phyloP scores from a whole-genome alignment of 2,113 vertebrate species.

The Ariopsis seemanni region DNA sequence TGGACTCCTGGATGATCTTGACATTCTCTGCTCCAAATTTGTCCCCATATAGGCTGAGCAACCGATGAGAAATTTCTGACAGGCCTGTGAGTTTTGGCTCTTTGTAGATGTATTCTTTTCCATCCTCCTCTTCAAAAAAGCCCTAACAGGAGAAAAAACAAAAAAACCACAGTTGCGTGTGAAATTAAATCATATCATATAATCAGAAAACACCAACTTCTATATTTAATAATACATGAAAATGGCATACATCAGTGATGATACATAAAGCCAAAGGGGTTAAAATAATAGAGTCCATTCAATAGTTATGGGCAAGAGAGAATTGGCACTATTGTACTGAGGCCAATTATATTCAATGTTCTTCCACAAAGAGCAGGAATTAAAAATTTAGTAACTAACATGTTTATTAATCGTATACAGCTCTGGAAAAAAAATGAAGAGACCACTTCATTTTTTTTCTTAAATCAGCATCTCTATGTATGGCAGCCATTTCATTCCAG shows the following conservation, averaged over 20 bases:
- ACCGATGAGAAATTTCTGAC: constrained; percentile 91
- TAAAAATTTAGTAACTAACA: background rate
- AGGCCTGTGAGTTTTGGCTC: constrained; percentile 94
- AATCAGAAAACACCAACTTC: background rate
- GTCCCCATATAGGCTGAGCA: constrained; percentile 89
- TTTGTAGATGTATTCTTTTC: constrained; percentile 97
- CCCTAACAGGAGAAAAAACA: constrained; percentile 65
- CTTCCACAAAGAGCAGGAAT: background rate
- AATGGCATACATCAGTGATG: background rate
- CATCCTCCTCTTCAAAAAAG: constrained; percentile 97
- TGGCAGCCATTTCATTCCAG: too few species aligned
- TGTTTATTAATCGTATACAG: background rate
- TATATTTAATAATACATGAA: background rate
- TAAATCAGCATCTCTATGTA: too few species aligned
- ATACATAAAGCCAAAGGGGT: background rate
- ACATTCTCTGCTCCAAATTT: constrained; percentile 93
- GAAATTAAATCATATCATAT: background rate
- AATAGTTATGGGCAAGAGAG: background rate
- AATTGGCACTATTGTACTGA: background rate
- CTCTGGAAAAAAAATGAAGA: too few species aligned
- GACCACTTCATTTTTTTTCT: too few species aligned
- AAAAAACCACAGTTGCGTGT: background rate
- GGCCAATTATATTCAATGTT: too few species aligned
- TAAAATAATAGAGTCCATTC: background rate
- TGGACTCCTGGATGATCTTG: constrained; percentile 94